Base-by-base conservation (phyloP, 2,888 invertebrate species). In the Meloe dianella region DNA sequence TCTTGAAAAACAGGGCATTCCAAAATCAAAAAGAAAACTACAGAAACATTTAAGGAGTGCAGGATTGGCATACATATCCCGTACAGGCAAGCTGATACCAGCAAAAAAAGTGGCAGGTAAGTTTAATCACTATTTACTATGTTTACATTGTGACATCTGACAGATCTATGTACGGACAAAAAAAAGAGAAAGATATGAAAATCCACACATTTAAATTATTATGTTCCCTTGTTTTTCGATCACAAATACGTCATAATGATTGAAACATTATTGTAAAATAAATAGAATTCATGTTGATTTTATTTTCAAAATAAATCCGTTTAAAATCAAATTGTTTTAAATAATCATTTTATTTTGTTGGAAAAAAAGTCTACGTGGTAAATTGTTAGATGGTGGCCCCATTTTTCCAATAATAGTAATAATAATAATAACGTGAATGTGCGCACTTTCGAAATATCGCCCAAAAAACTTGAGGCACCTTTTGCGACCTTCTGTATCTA, bases 31-130 rank as follows among this genome's bases (percentile, higher is more conserved):
- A 77, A 78, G 84, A 78, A 84, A 84, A 80, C 75, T 84, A 65
- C 84, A 84, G 75, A 85, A 85, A 77, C 84, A 85, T 75, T 79
- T 85, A 66, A 81, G 85, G 63, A 84, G 84, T 74, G 82, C 84
- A 69, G 85, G 85, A 59, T 76, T 84, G 75, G 85, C 84, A 71
- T 85, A 85, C 80, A 83, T 85, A 73, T 85, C 85, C 66, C 77
- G 85, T 69, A 85, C 85, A 58, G 85, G 85, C 67, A 85, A 85
- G 79, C 78, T 85, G 68, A 83, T 85, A 73, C 85, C 85, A 61
- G 85, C 85, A 30, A 85, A 85, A 78, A 82, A 79, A 79, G 84
- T 85, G 66, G 83, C 85, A 84, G 85, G 84, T 84, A 79, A 74
- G 83, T 79, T 69, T 71, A 66, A 72, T 63, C 59, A 57, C 22